Percentiles rank a stretch among this genome's conserved stretches.
phyloP scores from a whole-genome alignment of 1,140 invertebrate genomes.

The Pentalonia nigronervosa region DNA sequence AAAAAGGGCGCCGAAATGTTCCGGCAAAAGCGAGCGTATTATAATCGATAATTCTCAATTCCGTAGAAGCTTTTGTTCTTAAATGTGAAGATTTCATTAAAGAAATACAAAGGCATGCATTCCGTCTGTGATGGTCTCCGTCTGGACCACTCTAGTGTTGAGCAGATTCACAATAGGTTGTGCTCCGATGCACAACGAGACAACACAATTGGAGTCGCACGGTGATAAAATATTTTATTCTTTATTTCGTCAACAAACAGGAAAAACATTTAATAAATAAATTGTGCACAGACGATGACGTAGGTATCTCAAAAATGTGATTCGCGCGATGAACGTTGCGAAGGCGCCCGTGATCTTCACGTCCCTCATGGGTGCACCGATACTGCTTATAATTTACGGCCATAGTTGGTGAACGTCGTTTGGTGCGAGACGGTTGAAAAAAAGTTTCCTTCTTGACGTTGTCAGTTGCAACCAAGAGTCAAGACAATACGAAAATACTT shows the following conservation, averaged over 20 bases:
- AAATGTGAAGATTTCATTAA: background rate
- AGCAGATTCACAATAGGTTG: background rate
- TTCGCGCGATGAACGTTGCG: background rate
- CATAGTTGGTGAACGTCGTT: background rate
- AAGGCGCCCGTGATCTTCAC: background rate
- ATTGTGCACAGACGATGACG: background rate
- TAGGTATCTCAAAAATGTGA: background rate
- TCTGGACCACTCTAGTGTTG: background rate
- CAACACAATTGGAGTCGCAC: background rate
- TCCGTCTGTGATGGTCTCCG: background rate
- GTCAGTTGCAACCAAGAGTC: background rate
- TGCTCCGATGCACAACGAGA: background rate
- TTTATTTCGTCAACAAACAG: slow-evolving; percentile 1
- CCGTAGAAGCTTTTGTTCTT: background rate
- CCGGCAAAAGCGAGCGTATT: background rate
- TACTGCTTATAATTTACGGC: background rate
- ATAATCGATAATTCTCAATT: slow-evolving; percentile 40
- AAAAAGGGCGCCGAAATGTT: slow-evolving; percentile 30
- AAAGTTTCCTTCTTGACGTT: background rate
- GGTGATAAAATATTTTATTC: slow-evolving; percentile 11
- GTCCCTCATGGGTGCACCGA: background rate
- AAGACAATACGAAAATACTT: background rate
- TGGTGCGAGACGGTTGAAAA: background rate
- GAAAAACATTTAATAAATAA: slow-evolving; percentile 6
- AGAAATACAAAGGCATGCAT: background rate